Evolutionary conservation across 1,140 invertebrate species (phyloP).

Genomic region (Pachypsylla venusta): DNA sequence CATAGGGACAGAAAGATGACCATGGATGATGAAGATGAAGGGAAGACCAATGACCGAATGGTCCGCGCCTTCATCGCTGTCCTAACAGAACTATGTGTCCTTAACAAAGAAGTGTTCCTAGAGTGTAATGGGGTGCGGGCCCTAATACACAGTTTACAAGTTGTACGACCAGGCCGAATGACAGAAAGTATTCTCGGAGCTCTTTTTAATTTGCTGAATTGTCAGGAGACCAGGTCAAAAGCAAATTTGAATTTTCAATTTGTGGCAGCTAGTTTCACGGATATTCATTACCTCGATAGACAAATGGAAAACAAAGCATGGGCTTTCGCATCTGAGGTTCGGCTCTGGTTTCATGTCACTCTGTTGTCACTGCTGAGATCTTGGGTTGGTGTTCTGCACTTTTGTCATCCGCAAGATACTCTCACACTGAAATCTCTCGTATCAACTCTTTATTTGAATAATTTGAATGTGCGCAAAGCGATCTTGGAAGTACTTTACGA

Average conservation of each 20-base stretch:
- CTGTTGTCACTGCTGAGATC: conserved; percentile 58
- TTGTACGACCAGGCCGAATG: conserved; percentile 39
- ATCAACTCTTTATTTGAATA: conserved; percentile 71
- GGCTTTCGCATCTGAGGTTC: not conserved
- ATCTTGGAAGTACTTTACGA: conserved; percentile 75
- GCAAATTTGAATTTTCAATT: conserved; percentile 62
- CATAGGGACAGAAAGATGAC: not conserved
- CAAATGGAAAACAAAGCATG: not conserved
- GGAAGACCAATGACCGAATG: conserved; percentile 42
- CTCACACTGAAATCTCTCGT: conserved; percentile 56
- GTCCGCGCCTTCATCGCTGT: conserved; percentile 66
- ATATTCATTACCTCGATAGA: conserved; percentile 48
- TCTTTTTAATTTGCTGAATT: conserved; percentile 72
- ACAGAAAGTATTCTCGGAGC: conserved; percentile 71
- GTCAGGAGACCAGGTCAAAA: conserved; percentile 57
- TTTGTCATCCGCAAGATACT: conserved; percentile 57
- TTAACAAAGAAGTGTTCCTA: conserved; percentile 67
- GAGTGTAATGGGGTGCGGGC: conserved; percentile 67
- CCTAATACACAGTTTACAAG: conserved; percentile 59
- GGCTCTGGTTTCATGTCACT: conserved; percentile 14
- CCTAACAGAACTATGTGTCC: conserved; percentile 60
- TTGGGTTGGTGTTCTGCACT: conserved; percentile 75
- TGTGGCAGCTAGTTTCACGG: conserved; percentile 80
- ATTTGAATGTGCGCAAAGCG: conserved; percentile 49
- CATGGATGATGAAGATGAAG: conserved; percentile 45